Evolutionary conservation across 2,113 vertebrate species (phyloP).

Genomic region (Campylorhamphus procurvoides): DNA sequence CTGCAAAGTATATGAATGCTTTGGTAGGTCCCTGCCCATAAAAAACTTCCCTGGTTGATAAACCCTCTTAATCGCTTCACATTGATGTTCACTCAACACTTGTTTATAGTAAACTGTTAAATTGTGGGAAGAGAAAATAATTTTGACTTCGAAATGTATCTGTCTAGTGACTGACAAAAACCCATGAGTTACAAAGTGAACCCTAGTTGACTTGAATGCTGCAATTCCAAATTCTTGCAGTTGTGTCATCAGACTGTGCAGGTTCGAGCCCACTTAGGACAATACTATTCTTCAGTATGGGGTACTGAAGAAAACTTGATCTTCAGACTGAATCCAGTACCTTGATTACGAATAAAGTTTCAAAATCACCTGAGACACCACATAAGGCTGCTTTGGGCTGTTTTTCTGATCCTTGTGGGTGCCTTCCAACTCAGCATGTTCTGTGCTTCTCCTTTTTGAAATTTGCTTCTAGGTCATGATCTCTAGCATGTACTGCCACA

Average conservation of each 20-base stretch:
- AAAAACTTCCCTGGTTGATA: not conserved
- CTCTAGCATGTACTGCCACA: not conserved
- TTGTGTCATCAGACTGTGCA: not conserved
- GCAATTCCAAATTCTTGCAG: not conserved
- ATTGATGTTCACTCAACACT: not conserved
- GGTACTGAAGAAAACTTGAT: not conserved
- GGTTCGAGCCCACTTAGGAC: not conserved
- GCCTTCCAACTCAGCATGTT: not conserved
- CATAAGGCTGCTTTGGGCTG: not conserved
- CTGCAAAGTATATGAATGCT: not conserved
- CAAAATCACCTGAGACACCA: not conserved
- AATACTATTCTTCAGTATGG: accelerated
- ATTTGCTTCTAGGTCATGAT: not conserved
- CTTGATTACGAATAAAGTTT: not conserved
- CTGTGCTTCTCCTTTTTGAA: not conserved
- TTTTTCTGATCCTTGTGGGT: not conserved
- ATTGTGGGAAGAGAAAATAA: not conserved
- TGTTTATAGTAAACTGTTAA: not conserved
- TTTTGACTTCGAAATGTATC: not conserved
- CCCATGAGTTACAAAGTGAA: not conserved
- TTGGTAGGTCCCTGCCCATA: not conserved
- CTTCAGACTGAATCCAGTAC: not conserved
- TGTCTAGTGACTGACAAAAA: not conserved
- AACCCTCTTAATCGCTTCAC: not conserved
- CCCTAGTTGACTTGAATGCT: not conserved